Percentiles rank a stretch among this genome's conserved stretches.
Evolutionary conservation across 1,140 invertebrate species (phyloP).

Genomic region (Bombus difficillimus): DNA sequence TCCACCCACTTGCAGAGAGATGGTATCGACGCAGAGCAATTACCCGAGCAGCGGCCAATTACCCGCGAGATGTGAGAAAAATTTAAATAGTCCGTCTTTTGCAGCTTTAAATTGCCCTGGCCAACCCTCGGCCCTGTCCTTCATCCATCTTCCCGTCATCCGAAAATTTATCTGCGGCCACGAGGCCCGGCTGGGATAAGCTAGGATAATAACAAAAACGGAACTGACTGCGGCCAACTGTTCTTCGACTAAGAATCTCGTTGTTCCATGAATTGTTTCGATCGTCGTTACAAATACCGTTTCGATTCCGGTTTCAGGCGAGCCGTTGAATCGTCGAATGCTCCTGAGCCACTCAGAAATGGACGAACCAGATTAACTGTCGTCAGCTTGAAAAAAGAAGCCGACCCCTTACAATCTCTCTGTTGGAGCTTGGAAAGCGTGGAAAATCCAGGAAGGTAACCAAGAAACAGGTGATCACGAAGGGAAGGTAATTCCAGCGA

Average conservation of each 20-base stretch:
- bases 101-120: conserved; percentile 43
- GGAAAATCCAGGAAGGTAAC: neutral
- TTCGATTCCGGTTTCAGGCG: too few species aligned
- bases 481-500: conserved; percentile 52
- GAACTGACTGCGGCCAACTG: too few species aligned
- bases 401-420: too few species aligned
- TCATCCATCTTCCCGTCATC: conserved; percentile 65
- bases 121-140: conserved; percentile 34
- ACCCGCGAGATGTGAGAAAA: conserved; percentile 41
- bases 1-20: neutral
- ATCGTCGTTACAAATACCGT: too few species aligned
- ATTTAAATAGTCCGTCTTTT: conserved; percentile 63
- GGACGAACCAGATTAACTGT: too few species aligned
- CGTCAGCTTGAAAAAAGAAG: neutral
- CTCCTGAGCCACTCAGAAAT: too few species aligned
- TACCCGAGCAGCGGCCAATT: conserved; percentile 18
- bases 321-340: too few species aligned
- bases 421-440: neutral
- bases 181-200: neutral
- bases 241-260: too few species aligned
- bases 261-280: too few species aligned
- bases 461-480: neutral
- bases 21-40: conserved; percentile 28
- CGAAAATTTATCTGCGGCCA: conserved; percentile 62
- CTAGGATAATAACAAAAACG: neutral